phyloP scores from a whole-genome alignment of 2,113 vertebrate genomes.

The Mungos mungo region DNA sequence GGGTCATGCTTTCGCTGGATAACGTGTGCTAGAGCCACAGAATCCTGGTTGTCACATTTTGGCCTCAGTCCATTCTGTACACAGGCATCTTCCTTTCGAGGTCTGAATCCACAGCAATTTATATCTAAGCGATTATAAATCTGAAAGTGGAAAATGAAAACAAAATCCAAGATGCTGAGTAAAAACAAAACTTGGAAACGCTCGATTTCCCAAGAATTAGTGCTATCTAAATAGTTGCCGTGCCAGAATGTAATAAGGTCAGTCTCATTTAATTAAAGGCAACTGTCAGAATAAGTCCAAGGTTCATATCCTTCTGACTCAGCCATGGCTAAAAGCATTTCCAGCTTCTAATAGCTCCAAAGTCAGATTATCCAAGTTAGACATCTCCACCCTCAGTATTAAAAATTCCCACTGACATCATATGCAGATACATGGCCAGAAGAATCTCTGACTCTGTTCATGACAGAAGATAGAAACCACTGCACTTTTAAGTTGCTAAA shows the following conservation, averaged over 20 bases:
- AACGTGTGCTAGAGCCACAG: slow-evolving; percentile 88
- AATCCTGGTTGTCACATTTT: slow-evolving; percentile 86
- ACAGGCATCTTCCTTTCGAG: slow-evolving; percentile 92
- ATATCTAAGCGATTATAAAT: slow-evolving; percentile 94
- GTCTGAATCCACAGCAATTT: slow-evolving; percentile 96
- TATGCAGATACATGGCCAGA: neutral
- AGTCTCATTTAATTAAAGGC: slow-evolving; percentile 52
- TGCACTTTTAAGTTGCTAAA: neutral
- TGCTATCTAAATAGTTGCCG: slow-evolving; percentile 7
- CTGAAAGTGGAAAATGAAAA: slow-evolving; percentile 84
- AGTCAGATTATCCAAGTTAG: slow-evolving; percentile 38
- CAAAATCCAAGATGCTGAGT: slow-evolving; percentile 55
- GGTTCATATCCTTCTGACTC: slow-evolving; percentile 57
- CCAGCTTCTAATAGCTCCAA: slow-evolving; percentile 57
- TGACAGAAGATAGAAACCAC: neutral
- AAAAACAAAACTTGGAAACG: slow-evolving; percentile 50
- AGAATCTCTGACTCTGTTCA: slow-evolving; percentile 12
- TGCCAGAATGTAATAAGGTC: slow-evolving; percentile 29
- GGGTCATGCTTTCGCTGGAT: slow-evolving; percentile 87
- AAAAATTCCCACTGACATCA: slow-evolving; percentile 70
- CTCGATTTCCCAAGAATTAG: slow-evolving; percentile 32
- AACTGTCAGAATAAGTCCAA: slow-evolving; percentile 55
- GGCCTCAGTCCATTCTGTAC: slow-evolving; percentile 82
- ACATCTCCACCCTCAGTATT: slow-evolving; percentile 55
- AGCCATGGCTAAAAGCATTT: slow-evolving; percentile 21